Percentiles rank a stretch among this genome's conserved stretches.
Conservation (phyloP, 2,888 invertebrate genomes). For the Hirtodrosophila histrioides region DNA sequence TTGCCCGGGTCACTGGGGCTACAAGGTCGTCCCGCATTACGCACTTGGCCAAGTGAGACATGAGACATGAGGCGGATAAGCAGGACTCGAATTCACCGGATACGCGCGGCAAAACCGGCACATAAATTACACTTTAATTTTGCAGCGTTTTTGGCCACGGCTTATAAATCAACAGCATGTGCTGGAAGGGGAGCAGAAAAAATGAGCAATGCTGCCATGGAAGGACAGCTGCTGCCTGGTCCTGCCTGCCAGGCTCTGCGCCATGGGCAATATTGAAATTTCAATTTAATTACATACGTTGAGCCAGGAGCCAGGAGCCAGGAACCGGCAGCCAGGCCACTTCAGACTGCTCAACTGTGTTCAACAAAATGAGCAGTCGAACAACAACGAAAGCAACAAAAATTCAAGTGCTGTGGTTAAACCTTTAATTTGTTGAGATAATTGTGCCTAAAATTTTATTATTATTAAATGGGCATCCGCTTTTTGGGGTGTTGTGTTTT, state of each 20-base stretch:
- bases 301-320: constrained; percentile 32
- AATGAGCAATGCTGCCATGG: constrained; percentile 47
- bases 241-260: constrained; percentile 15
- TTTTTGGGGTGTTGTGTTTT: constrained; percentile 31
- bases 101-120: constrained; percentile 57
- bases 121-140: constrained; percentile 83
- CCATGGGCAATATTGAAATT: constrained; percentile 75
- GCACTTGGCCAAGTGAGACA: constrained; percentile 64
- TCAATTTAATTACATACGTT: constrained; percentile 78
- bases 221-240: constrained; percentile 53
- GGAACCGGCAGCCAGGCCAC: constrained; percentile 27
- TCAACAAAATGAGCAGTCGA: constrained; percentile 51
- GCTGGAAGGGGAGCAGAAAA: constrained; percentile 23
- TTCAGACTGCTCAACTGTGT: constrained; percentile 22
- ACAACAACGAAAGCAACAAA: constrained; percentile 14
- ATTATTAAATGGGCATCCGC: constrained; percentile 71
- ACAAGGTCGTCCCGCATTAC: constrained; percentile 68
- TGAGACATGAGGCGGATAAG: constrained; percentile 64
- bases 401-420: constrained; percentile 53
- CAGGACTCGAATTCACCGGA: constrained; percentile 50
- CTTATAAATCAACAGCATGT: constrained; percentile 81
- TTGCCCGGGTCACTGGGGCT: constrained; percentile 40
- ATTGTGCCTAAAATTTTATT: constrained; percentile 74
- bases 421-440: constrained; percentile 78
- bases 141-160: constrained; percentile 82